Percentiles rank a stretch among this genome's conserved stretches.
Evolutionary conservation across 2,888 invertebrate genomes (phyloP).

Genomic region (Liopterus haemorrhoidalis): DNA sequence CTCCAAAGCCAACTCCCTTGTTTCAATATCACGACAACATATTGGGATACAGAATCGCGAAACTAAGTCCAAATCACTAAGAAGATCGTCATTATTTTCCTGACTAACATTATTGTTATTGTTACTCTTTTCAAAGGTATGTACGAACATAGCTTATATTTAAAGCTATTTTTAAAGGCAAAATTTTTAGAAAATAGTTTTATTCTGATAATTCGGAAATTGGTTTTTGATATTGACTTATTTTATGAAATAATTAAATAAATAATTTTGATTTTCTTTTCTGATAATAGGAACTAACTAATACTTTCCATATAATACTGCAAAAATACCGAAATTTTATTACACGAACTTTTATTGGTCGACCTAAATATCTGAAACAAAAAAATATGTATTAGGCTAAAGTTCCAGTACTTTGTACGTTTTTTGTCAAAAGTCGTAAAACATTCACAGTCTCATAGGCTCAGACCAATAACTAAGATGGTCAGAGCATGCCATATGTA

Average conservation of each 20-base stretch:
- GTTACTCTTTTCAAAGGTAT: slow-evolving; percentile 42
- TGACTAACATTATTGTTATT: slow-evolving; percentile 38
- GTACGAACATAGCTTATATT: slow-evolving; percentile 39
- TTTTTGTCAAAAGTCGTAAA: background rate
- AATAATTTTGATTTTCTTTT: slow-evolving; percentile 5
- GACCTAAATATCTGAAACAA: slow-evolving; percentile 32
- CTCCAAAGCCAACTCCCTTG: slow-evolving; percentile 49
- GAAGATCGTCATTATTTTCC: slow-evolving; percentile 28
- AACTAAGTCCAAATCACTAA: slow-evolving; percentile 47
- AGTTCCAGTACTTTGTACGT: slow-evolving; percentile 3
- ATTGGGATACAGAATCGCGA: slow-evolving; percentile 50
- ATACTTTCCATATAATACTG: slow-evolving; percentile 39
- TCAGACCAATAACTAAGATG: too few species aligned
- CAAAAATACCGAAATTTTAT: slow-evolving; percentile 31
- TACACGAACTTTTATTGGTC: slow-evolving; percentile 26
- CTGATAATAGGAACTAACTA: slow-evolving; percentile 35
- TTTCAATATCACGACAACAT: slow-evolving; percentile 50
- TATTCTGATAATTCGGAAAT: too few species aligned
- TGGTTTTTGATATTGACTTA: too few species aligned
- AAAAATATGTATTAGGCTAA: slow-evolving; percentile 18
- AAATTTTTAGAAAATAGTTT: slow-evolving; percentile 15
- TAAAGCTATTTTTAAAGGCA: slow-evolving; percentile 7
- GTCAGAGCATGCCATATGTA: too few species aligned
- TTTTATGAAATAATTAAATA: too few species aligned
- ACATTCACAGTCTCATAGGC: too few species aligned